phyloP scores from a whole-genome alignment of 1,140 invertebrate genomes.

The Orius insidiosus region DNA sequence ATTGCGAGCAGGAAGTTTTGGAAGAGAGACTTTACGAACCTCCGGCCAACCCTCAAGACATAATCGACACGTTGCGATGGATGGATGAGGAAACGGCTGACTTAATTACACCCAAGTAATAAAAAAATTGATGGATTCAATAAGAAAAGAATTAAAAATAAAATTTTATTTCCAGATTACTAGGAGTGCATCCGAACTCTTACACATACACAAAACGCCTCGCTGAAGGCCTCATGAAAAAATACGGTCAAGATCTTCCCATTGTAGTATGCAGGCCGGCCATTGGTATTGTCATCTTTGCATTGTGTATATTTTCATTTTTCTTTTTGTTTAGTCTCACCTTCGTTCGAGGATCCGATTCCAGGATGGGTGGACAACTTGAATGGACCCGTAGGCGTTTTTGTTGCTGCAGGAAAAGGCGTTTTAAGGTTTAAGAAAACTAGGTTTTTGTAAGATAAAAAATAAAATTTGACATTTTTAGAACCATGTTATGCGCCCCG shows the following conservation, averaged over 20 bases:
- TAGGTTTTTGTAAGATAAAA: no score
- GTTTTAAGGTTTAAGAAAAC: constrained; percentile 37
- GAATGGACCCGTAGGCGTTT: constrained; percentile 40
- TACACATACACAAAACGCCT: constrained; percentile 36
- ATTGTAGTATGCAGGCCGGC: constrained; percentile 43
- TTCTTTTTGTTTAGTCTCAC: constrained; percentile 24
- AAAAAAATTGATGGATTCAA: background rate
- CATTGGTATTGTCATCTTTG: constrained; percentile 36
- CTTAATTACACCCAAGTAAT: constrained; percentile 38
- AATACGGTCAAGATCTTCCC: constrained; percentile 30
- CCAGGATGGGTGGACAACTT: constrained; percentile 52
- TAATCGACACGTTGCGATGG: constrained; percentile 52
- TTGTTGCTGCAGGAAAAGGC: constrained; percentile 34
- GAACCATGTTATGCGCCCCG: constrained; percentile 28
- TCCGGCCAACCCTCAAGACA: constrained; percentile 44
- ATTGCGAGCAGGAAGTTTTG: constrained; percentile 47
- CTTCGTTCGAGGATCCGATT: constrained; percentile 24
- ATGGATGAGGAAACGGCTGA: constrained; percentile 48
- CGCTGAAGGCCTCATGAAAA: constrained; percentile 28
- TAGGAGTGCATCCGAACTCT: constrained; percentile 32
- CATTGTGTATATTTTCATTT: background rate
- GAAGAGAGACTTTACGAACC: constrained; percentile 47
- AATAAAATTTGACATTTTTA: no score
- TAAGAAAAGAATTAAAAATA: background rate
- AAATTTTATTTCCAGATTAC: constrained; percentile 20